Conservation (phyloP, 2,888 invertebrate species). For the Atethmia centrago region DNA sequence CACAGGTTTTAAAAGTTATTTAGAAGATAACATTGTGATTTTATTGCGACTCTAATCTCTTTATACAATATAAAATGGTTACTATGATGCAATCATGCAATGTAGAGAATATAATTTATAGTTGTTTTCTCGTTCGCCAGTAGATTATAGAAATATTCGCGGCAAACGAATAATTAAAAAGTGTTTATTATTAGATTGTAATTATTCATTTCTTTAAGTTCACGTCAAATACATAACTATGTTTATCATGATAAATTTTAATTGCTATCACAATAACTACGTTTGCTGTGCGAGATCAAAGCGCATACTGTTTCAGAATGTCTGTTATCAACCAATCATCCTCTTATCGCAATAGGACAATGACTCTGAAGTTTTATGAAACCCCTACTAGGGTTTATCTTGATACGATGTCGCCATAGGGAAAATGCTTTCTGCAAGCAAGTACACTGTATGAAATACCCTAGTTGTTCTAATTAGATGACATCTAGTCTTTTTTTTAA, state of each 20-base stretch:
- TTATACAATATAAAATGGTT: slow-evolving; percentile 4
- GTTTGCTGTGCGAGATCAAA: slow-evolving; percentile 68
- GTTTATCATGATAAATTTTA: slow-evolving; percentile 66
- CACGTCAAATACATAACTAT: slow-evolving; percentile 55
- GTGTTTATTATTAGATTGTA: slow-evolving; percentile 38
- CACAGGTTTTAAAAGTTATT: slow-evolving; percentile 13
- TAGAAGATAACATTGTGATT: slow-evolving; percentile 29
- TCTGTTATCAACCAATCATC: slow-evolving; percentile 74
- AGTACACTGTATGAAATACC: slow-evolving; percentile 11
- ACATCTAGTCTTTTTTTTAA: too few relatives aligned
- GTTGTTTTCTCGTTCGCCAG: neutral
- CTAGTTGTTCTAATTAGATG: slow-evolving; percentile 11
- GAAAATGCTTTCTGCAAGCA: slow-evolving; percentile 43
- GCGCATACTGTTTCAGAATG: slow-evolving; percentile 68
- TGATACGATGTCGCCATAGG: slow-evolving; percentile 36
- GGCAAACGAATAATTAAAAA: slow-evolving; percentile 32
- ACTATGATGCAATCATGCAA: slow-evolving; percentile 27
- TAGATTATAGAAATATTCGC: slow-evolving; percentile 16
- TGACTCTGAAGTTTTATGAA: slow-evolving; percentile 74
- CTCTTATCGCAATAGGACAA: slow-evolving; percentile 76
- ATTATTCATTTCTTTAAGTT: slow-evolving; percentile 49
- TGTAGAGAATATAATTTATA: neutral
- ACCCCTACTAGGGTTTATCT: slow-evolving; percentile 64
- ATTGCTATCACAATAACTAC: slow-evolving; percentile 68
- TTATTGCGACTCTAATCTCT: slow-evolving; percentile 31